Evolutionary conservation across 2,888 invertebrate genomes (phyloP).

Genomic region (Lucinisca nassula): DNA sequence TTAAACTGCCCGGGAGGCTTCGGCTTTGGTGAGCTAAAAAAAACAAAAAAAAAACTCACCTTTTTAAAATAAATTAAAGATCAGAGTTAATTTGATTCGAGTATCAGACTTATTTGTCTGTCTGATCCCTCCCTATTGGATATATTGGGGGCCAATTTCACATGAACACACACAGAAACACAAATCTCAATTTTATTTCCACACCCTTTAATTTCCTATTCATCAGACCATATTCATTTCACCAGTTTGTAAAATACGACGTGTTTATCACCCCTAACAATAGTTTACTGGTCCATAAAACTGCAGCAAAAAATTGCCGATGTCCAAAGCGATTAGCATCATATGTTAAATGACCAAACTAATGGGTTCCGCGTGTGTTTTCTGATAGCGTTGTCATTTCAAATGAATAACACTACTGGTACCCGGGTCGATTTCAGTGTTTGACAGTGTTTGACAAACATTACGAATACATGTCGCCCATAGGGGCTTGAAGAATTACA

Average conservation of each 20-base stretch:
- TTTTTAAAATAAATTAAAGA: too few relatives aligned
- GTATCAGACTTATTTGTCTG: too few relatives aligned
- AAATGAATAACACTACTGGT: too few relatives aligned
- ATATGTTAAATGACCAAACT: constrained; percentile 1
- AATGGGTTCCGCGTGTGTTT: neutral
- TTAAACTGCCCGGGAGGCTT: too few relatives aligned
- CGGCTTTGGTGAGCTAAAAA: too few relatives aligned
- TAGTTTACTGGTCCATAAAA: neutral
- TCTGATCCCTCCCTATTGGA: neutral
- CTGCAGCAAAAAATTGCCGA: neutral
- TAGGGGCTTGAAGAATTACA: too few relatives aligned
- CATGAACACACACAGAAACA: neutral
- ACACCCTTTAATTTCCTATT: neutral
- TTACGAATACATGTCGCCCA: too few relatives aligned
- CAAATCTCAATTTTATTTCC: neutral
- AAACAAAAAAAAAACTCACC: too few relatives aligned
- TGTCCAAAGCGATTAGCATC: neutral
- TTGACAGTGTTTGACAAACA: too few relatives aligned
- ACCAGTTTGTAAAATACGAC: neutral
- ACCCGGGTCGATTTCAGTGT: too few relatives aligned
- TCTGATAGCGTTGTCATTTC: neutral
- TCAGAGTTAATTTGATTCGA: too few relatives aligned
- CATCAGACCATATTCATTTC: neutral
- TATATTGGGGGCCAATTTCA: neutral
- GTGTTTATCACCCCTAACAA: neutral